Evolutionary conservation across 2,888 invertebrate genomes (phyloP), one percentile per base, ranked within the genome.

Genomic region (Diplolepis rosae): DNA sequence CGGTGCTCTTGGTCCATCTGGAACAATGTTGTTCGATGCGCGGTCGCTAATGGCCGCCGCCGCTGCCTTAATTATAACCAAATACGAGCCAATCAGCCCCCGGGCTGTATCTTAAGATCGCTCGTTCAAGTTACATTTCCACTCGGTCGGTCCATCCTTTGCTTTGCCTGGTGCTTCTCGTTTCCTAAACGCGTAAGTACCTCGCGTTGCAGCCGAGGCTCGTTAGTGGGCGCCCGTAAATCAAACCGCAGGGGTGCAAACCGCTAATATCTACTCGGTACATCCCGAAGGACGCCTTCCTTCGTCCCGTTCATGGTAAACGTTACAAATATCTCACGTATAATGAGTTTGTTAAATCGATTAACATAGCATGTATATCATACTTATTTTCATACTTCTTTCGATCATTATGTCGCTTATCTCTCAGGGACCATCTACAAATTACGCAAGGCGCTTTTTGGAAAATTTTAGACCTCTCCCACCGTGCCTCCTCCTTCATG

Each of bases 341-440:
- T 87, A 87, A 87, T 85, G 86, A 85, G 87, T 85, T 87, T 84
- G 86, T 86, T 87, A 87, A 87, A 86, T 85, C 86, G 85, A 86
- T 86, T 85, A 86, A 85, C 30, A 30, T 30, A 54, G 54, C 30
- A 30, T 54, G 54, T 54, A 54, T 54, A 54, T 54, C 54, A 54
- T 48, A n/a, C n/a, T n/a, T n/a, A n/a, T n/a, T n/a, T n/a, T n/a
- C n/a, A n/a, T n/a, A n/a, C n/a, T n/a, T n/a, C n/a, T 48, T 35
- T 35, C 35, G 35, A 13, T 35, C 13, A 35, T 13, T 35, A 35
- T 35, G 35, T 35, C 35, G 11, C 2, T 9, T 35, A 35, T 35
- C 9, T 35, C 11, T 9, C 35, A 35, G n/a, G n/a, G n/a, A n/a
- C n/a, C n/a, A n/a, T n/a, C n/a, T n/a, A n/a, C n/a, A n/a, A n/a